A percentile compares a stretch with the other conserved stretches of the same genome.
These are phyloP conservation scores for Argyresthia goedartella DNA, from an alignment of 2,888 invertebrate genomes.

Conservation along the genomic window DNA sequence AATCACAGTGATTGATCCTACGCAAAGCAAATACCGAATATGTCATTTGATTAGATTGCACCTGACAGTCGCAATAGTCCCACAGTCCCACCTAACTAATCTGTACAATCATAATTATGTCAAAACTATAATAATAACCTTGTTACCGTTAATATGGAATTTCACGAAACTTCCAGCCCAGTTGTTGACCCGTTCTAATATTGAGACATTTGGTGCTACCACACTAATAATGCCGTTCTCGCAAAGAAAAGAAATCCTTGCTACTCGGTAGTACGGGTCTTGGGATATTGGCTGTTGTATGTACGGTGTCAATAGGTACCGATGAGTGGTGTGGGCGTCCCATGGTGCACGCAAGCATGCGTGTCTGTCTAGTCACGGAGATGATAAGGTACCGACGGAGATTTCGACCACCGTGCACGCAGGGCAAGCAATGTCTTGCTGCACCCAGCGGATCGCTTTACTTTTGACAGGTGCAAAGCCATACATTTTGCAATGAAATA, in stretches of 20 bases:
- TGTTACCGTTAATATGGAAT: not conserved
- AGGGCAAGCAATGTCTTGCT: no score
- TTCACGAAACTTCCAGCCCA: constrained; percentile 1
- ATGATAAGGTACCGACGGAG: no score
- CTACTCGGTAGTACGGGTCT: not conserved
- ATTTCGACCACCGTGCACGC: no score
- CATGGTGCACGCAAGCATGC: not conserved
- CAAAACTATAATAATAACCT: not conserved
- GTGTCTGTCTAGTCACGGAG: not conserved
- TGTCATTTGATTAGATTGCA: no score
- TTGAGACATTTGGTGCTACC: constrained; percentile 1
- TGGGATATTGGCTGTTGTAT: not conserved
- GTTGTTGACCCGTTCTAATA: not conserved
- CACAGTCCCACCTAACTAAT: not conserved
- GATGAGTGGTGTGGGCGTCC: not conserved
- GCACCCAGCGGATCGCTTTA: no score
- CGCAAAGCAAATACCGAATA: no score
- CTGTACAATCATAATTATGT: not conserved
- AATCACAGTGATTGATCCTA: not conserved
- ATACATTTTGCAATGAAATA: no score
- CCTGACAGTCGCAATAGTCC: no score
- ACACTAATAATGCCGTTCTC: not conserved
- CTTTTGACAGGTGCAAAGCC: no score
- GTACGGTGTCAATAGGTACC: not conserved
- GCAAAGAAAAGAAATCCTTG: not conserved